Evolutionary conservation across 2,113 vertebrate genomes (phyloP).

Genomic region (Erythrolamprus reginae): DNA sequence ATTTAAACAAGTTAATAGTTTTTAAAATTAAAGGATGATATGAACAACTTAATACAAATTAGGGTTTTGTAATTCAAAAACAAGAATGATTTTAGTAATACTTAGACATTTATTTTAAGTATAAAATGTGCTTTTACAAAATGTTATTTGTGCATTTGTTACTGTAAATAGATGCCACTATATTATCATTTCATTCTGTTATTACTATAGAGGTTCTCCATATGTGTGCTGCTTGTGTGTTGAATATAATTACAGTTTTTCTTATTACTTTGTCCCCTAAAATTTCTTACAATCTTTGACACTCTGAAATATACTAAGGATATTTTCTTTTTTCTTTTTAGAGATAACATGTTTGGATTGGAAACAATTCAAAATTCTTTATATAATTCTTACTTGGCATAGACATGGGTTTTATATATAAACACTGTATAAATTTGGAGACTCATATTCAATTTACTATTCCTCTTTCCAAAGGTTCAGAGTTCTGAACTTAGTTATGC

Average conservation of each 20-base stretch:
- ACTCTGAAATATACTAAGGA: conserved; percentile 13
- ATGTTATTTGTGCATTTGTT: too few species aligned
- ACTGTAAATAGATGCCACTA: neutral
- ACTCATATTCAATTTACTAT: neutral
- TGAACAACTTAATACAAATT: neutral
- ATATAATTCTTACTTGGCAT: neutral
- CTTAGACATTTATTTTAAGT: neutral
- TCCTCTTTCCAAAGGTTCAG: conserved; percentile 3
- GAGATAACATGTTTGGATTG: conserved; percentile 18
- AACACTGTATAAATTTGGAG: neutral
- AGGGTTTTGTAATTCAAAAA: neutral
- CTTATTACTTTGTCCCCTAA: conserved; percentile 51
- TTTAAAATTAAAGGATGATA: neutral
- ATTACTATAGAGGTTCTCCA: conserved; percentile 5
- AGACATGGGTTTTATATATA: neutral
- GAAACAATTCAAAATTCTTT: conserved; percentile 20
- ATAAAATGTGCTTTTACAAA: neutral
- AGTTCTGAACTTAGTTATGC: neutral
- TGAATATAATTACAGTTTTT: conserved; percentile 18
- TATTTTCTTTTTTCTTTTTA: conserved; percentile 37
- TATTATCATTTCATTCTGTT: neutral
- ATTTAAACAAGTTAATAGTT: neutral
- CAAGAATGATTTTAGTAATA: neutral
- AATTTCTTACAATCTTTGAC: conserved; percentile 25
- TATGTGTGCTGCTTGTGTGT: conserved; percentile 20